Evolutionary conservation across 2,888 invertebrate species (phyloP).

Genomic region (Tetragonula carbonaria): DNA sequence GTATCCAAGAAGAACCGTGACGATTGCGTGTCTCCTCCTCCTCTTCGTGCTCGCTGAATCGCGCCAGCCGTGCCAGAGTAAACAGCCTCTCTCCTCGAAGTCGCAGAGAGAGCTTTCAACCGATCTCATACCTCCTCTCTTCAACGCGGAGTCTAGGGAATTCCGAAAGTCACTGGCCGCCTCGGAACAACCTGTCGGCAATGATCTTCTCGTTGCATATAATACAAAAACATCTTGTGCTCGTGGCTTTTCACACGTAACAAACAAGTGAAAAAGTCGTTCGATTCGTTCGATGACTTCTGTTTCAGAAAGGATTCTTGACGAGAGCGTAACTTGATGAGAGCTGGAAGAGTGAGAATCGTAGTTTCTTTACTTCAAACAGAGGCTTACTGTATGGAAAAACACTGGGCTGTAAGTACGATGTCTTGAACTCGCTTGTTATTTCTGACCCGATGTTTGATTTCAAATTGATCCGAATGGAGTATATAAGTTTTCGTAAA

Average conservation of each 20-base stretch:
- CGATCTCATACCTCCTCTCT: background rate
- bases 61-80: constrained; percentile 27
- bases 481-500: too few relatives aligned
- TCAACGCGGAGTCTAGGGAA: background rate
- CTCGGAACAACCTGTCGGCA: background rate
- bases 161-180: background rate
- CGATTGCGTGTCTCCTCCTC: constrained; percentile 62
- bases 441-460: too few relatives aligned
- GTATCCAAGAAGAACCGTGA: constrained; percentile 68
- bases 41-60: constrained; percentile 49
- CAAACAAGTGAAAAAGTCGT: background rate
- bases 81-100: constrained; percentile 37
- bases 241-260: background rate
- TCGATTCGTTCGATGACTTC: background rate
- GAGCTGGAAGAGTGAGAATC: too few relatives aligned
- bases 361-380: too few relatives aligned
- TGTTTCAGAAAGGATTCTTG: too few relatives aligned
- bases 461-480: too few relatives aligned
- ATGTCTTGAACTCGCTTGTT: too few relatives aligned
- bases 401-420: too few relatives aligned
- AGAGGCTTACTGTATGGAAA: too few relatives aligned
- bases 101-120: background rate
- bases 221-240: background rate
- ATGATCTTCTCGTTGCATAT: background rate
- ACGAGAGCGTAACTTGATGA: too few relatives aligned